Percentiles rank a stretch among this genome's conserved stretches.
phyloP scores from a whole-genome alignment of 2,113 vertebrate genomes.

The Rafetus swinhoei region DNA sequence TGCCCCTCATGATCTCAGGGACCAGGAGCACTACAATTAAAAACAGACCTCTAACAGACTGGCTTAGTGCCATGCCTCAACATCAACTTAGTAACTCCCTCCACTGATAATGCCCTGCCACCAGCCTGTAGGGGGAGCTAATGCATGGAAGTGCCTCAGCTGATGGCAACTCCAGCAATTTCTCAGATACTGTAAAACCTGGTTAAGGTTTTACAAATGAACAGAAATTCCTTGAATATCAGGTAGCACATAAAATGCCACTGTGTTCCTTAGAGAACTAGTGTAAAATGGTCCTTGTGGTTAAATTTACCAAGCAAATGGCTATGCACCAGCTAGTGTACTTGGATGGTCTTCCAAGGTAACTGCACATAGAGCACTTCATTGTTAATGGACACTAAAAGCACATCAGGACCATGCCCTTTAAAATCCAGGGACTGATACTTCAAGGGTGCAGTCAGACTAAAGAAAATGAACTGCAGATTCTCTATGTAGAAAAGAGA shows the following conservation, averaged over 20 bases:
- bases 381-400: not conserved
- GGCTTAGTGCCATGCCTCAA: rapidly evolving
- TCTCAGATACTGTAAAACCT: conserved; percentile 17
- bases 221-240: conserved; percentile 19
- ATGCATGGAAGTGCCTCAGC: not conserved
- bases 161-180: not conserved
- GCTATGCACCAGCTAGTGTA: not conserved
- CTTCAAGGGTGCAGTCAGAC: not conserved
- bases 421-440: not conserved
- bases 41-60: not conserved
- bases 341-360: not conserved
- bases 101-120: not conserved
- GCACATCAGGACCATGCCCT: not conserved
- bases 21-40: not conserved
- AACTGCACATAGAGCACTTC: not conserved
- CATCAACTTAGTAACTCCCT: not conserved
- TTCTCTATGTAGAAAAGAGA: not conserved
- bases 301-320: not conserved
- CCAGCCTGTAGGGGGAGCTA: rapidly evolving
- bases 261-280: not conserved
- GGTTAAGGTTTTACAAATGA: not conserved
- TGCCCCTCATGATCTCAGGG: not conserved
- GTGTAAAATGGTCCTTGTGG: rapidly evolving
- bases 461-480: not conserved
- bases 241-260: not conserved